Base-by-base conservation (phyloP, 2,113 vertebrate genomes). In the Crotophaga sulcirostris region DNA sequence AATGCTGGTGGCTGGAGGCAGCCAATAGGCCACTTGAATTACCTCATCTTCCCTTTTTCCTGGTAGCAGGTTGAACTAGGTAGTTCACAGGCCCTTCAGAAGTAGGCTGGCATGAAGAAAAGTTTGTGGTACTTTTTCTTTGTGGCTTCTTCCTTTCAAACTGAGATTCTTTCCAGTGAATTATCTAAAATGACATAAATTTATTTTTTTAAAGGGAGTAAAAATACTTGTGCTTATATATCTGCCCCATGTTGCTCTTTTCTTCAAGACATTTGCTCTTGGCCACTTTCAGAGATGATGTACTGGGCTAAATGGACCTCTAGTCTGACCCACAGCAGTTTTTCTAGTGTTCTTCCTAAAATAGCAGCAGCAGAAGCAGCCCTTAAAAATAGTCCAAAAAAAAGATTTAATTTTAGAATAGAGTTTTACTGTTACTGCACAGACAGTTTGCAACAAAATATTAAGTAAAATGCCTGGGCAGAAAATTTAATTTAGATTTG, bases 211-310 rank as follows among this genome's bases (percentile, higher is more conserved):
- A 14, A 59, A 70, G 31, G 8, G 11, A 84, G 20, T 64, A 94
- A 89, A 95, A 97, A 64, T 79, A 76, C 52, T 89, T 85, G 34
- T 85, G n/a, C 40, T 81, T 83, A 56, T 79, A 56, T 56, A 73
- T 85, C 54, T 91, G 17, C 18, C 70, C 40, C n/a, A 34, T 15
- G 31, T 84, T 83, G 40, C 62, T 76, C 63, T 85, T 72, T 87
- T 91, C 74, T 93, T 82, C n/a, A 73, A 83, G 58, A 10, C 10
- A 29, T 75, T 68, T 90, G 18, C 23, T 95, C 91, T 85, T 82
- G 40, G 45, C 4, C n/a, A 42, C 45, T 85, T 79, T 87, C 82
- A 73, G 54, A 90, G 16, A 60, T 45, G 55, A 81, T 38, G 17
- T 47, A 8, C 26, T 55, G 13, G 29, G 11, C 31, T 76, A 66